Conservation (phyloP, 2,888 invertebrate genomes). For the Phasia obesa region DNA sequence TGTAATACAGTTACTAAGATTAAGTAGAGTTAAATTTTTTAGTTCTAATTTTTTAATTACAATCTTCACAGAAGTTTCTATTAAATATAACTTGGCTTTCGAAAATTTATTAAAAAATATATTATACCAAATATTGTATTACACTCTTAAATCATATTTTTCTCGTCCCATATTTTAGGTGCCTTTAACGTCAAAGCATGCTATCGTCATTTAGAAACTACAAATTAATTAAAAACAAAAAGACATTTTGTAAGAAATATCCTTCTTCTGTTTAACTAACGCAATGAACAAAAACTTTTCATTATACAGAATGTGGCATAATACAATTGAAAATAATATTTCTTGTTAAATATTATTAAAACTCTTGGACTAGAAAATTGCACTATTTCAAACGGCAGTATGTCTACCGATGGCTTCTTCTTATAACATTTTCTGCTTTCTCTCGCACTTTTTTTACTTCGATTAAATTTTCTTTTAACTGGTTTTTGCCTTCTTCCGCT, state of each 20-base stretch:
- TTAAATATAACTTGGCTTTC: too few species aligned
- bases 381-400: conserved; percentile 24
- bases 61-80: too few species aligned
- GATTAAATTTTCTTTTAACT: not conserved
- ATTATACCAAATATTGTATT: too few species aligned
- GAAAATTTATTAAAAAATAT: too few species aligned
- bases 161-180: not conserved
- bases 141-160: not conserved
- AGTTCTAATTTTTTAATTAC: too few species aligned
- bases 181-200: not conserved
- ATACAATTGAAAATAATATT: conserved; percentile 47
- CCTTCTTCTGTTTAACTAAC: not conserved
- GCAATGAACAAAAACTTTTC: not conserved
- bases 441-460: too few species aligned
- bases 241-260: conserved; percentile 23
- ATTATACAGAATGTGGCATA: conserved; percentile 38
- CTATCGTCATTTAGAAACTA: not conserved
- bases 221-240: conserved; percentile 61
- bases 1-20: too few species aligned
- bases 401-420: conserved; percentile 53
- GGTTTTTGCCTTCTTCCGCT: conserved; percentile 69
- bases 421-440: too few species aligned
- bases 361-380: conserved; percentile 3
- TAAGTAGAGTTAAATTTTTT: too few species aligned
- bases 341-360: conserved; percentile 20